Evolutionary conservation across 2,888 invertebrate species (phyloP).

Genomic region (Platycheirus rosarum): DNA sequence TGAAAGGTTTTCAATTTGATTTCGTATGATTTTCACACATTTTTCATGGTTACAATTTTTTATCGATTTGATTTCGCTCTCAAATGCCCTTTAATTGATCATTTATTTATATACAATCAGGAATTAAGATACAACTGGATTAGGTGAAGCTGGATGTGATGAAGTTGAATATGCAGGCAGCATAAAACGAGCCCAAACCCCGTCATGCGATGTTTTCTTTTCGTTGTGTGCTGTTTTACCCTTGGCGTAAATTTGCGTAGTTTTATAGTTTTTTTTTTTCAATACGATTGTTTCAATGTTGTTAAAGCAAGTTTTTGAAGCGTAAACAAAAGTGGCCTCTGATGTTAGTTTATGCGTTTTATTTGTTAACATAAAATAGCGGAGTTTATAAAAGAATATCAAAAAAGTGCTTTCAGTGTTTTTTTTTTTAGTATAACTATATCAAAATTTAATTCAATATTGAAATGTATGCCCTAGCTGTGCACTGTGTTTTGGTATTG

Average conservation of each 20-base stretch:
- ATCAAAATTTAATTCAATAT: not conserved
- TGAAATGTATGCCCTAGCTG: no score
- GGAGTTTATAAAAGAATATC: conserved; percentile 60
- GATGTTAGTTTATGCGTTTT: conserved; percentile 68
- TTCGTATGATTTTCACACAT: conserved; percentile 43
- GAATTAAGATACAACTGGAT: conserved; percentile 1
- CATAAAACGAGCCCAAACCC: conserved; percentile 33
- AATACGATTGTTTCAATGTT: conserved; percentile 31
- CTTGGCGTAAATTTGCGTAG: conserved; percentile 70
- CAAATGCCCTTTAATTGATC: conserved; percentile 36
- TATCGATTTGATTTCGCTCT: conserved; percentile 48
- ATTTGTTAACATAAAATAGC: conserved; percentile 33
- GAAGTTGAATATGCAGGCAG: conserved; percentile 33
- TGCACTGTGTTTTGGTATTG: conserved; percentile 62
- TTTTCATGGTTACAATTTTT: conserved; percentile 55
- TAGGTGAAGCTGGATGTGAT: conserved; percentile 41
- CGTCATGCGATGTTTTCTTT: conserved; percentile 38
- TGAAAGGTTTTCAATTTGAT: conserved; percentile 18
- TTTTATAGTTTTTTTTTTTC: conserved; percentile 49
- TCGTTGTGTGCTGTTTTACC: conserved; percentile 54
- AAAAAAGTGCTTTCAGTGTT: conserved; percentile 7
- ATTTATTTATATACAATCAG: conserved; percentile 5
- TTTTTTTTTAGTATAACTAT: not conserved
- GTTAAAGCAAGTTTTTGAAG: conserved; percentile 52
- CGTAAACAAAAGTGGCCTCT: conserved; percentile 62